phyloP scores from a whole-genome alignment of 2,888 invertebrate species.

The Platycnemis pennipes region DNA sequence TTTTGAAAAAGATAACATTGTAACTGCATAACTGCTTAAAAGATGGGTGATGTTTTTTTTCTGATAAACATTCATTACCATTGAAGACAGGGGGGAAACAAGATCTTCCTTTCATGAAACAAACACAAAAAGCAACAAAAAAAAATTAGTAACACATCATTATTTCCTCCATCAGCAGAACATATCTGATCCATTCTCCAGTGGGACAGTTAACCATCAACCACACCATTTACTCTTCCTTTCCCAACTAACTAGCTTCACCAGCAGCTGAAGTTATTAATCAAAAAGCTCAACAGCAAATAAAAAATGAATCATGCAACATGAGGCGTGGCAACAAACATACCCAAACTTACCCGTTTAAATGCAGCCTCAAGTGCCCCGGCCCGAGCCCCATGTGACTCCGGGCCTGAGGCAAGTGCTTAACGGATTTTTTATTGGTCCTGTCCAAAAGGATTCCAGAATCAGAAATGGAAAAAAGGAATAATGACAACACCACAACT shows the following conservation, averaged over 20 bases:
- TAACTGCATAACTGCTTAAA: too few species aligned
- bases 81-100: too few species aligned
- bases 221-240: not conserved
- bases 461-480: constrained; percentile 45
- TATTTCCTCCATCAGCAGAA: not conserved
- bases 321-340: not conserved
- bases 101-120: not conserved
- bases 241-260: not conserved
- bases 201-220: not conserved
- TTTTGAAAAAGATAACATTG: too few species aligned
- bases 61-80: not conserved
- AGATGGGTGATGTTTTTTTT: too few species aligned
- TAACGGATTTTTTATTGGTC: constrained; percentile 48
- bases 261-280: not conserved
- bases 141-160: not conserved
- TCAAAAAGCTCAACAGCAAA: not conserved
- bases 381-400: constrained; percentile 62
- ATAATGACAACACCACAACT: not conserved
- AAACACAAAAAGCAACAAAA: not conserved
- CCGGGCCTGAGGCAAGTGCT: constrained; percentile 60
- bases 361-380: constrained; percentile 43
- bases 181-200: not conserved
- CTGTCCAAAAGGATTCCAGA: constrained; percentile 64
- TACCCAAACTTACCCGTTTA: constrained; percentile 41
- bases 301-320: constrained; percentile 39